Percentiles rank a stretch among this genome's conserved stretches.
These are phyloP conservation scores for Stenurella melanura DNA, from an alignment of 2,888 invertebrate genomes.

Conservation along the genomic window DNA sequence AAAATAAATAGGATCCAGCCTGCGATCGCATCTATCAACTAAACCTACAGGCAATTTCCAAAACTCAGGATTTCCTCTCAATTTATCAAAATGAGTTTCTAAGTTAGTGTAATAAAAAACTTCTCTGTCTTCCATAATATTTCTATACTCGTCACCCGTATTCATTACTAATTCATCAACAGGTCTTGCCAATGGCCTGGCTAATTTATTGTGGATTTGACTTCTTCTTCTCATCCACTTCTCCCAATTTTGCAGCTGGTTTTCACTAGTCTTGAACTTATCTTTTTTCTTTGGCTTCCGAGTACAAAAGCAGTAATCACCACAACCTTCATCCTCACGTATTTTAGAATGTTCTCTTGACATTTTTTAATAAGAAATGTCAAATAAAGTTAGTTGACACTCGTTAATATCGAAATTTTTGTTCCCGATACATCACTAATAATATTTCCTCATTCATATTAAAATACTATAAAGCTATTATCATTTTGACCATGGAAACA, in stretches of 20 bases:
- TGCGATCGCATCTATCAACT: conserved; percentile 42
- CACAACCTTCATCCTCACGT: conserved; percentile 13
- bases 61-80: conserved; percentile 69
- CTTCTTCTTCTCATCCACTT: conserved; percentile 65
- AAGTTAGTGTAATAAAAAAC: conserved; percentile 65
- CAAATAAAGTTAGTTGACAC: background rate
- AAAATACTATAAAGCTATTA: background rate
- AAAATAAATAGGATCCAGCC: conserved; percentile 60
- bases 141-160: conserved; percentile 60
- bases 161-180: conserved; percentile 65
- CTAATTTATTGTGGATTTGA: conserved; percentile 59
- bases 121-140: conserved; percentile 63
- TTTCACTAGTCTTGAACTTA: conserved; percentile 41
- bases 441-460: background rate
- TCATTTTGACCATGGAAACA: background rate
- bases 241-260: conserved; percentile 65
- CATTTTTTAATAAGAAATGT: background rate
- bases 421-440: background rate
- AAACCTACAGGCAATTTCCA: conserved; percentile 66
- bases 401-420: conserved; percentile 5
- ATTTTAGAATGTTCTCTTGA: background rate
- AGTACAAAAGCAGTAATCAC: conserved; percentile 5
- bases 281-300: background rate
- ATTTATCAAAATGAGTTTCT: conserved; percentile 64
- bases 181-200: conserved; percentile 54